Base-by-base conservation (phyloP, 2,888 invertebrate genomes). In the Callinectes sapidus region DNA sequence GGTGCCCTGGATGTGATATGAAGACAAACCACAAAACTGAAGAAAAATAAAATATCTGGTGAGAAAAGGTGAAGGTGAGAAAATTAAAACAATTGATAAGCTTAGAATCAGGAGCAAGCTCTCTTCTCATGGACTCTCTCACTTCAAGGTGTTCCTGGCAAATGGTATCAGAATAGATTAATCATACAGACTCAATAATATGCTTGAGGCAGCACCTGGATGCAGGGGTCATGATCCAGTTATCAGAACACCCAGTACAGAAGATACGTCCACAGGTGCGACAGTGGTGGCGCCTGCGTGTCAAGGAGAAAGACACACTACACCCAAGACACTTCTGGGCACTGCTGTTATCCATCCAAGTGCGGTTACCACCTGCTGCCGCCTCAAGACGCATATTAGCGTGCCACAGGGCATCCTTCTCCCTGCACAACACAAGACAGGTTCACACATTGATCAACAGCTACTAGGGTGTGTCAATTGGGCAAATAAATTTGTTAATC, bases 361-460 rank as follows among this genome's bases (percentile, higher is more conserved):
- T 39, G 18, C 90, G 42, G n/a, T 81, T 61, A 13, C 87, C 66
- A 23, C 81, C 90, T 23, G 92, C 92, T 10, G 66, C 90, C 35
- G 81, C 92, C 32, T 91, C 92, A n/a, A 92, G 81, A n/a, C 87
- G 81, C n/a, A 89, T 16, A 55, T 92, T 92, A 39, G 92, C 90
- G 16, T 92, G 90, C 92, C 92, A 92, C 54, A 92, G 88, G 77
- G 90, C 66, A 91, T 92, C 92, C 90, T 92, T 92, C 81, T 92
- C 90, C 35, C 92, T 92, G 87, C 13, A 86, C 39, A 61, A n/a
- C 39, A 66, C 42, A 91, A 55, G 48, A 86, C n/a, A 28, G n/a
- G 32, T n/a, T 39, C 66, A 81, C 55, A 55, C 86, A 71, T 28
- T 66, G 66, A 13, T 66, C 14, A 18, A 42, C 14, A 66, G 61